These are phyloP conservation scores for Columbina picui DNA, from an alignment of 2,113 vertebrate species.

Conservation along the genomic window DNA sequence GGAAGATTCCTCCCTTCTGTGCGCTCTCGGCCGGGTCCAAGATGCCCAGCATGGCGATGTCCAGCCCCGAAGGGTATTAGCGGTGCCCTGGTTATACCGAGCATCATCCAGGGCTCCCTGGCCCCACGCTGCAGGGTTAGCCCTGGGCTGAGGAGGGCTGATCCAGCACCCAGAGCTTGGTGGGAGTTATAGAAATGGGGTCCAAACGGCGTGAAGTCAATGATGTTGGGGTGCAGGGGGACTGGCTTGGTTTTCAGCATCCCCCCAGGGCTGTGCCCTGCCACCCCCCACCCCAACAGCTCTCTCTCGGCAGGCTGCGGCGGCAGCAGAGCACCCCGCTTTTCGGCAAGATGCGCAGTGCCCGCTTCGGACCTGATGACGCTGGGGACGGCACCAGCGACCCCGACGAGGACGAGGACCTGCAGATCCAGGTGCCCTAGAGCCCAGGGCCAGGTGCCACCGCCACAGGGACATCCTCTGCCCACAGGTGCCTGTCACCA, in stretches of 20 bases:
- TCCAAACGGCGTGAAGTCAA: fast-evolving
- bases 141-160: not conserved
- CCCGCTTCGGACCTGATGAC: slow-evolving; percentile 86
- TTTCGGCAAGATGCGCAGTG: slow-evolving; percentile 88
- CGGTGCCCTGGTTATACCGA: fast-evolving
- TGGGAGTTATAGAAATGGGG: not conserved
- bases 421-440: slow-evolving; percentile 93
- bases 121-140: fast-evolving
- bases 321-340: slow-evolving; percentile 88
- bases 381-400: slow-evolving; percentile 83
- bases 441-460: not conserved
- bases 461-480: fast-evolving
- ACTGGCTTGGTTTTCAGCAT: fast-evolving
- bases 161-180: not conserved
- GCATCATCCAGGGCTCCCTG: not conserved
- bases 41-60: not conserved
- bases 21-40: not conserved
- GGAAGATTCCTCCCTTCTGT: not conserved
- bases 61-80: fast-evolving
- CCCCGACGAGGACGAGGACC: slow-evolving; percentile 88
- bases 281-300: not conserved
- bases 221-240: not conserved
- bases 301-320: slow-evolving; percentile 78
- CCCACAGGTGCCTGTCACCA: fast-evolving
- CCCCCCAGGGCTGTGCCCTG: not conserved